A percentile compares a stretch with the other conserved stretches of the same genome.
phyloP scores from a whole-genome alignment of 2,888 invertebrate species.

The Dioctria rufipes region DNA sequence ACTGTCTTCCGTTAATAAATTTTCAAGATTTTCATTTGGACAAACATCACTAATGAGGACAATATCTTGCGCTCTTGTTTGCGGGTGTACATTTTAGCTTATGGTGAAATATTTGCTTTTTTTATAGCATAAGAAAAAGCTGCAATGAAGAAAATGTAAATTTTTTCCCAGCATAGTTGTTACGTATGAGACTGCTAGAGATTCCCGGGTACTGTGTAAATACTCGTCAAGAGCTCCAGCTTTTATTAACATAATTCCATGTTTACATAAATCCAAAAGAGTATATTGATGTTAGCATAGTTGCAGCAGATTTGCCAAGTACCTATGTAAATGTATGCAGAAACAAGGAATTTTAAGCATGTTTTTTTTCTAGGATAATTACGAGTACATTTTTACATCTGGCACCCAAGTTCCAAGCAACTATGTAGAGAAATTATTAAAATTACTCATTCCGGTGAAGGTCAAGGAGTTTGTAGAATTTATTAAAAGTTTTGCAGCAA shows the following conservation, averaged over 20 bases:
- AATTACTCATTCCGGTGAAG: too few species aligned
- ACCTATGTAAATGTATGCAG: constrained; percentile 12
- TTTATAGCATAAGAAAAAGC: not conserved
- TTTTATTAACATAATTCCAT: constrained; percentile 45
- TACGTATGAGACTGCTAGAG: constrained; percentile 22
- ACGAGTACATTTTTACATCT: constrained; percentile 20
- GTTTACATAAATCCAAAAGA: constrained; percentile 36
- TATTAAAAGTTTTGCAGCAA: too few species aligned
- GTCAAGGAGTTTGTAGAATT: too few species aligned
- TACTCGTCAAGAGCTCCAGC: constrained; percentile 42
- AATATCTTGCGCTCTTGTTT: constrained; percentile 19
- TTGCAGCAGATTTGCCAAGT: constrained; percentile 32
- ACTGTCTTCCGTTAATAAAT: constrained; percentile 39
- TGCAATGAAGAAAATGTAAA: constrained; percentile 40
- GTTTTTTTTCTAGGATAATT: constrained; percentile 32
- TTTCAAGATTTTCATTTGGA: constrained; percentile 43
- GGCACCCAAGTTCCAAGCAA: too few species aligned
- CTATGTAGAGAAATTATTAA: too few species aligned
- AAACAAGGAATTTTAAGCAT: constrained; percentile 39
- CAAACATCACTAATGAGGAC: constrained; percentile 45
- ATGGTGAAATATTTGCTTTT: constrained; percentile 34
- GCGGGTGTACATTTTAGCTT: constrained; percentile 35
- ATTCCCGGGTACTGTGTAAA: constrained; percentile 24
- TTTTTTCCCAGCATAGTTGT: not conserved
- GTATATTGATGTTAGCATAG: constrained; percentile 36